Percentiles rank a stretch among this genome's conserved stretches.
phyloP scores from a whole-genome alignment of 2,113 vertebrate species.

The Scomber scombrus region DNA sequence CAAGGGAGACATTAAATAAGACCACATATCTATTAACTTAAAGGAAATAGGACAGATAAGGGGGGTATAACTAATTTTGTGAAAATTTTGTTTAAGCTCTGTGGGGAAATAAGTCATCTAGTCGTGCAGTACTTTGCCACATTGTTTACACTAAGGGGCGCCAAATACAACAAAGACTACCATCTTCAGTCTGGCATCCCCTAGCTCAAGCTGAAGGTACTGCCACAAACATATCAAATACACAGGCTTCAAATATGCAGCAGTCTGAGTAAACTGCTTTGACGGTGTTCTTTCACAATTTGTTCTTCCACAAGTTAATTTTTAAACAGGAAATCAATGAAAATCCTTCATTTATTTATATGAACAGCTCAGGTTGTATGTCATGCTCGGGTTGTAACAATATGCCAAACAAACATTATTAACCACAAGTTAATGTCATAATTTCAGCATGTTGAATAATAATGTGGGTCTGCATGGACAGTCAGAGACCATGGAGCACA shows the following conservation, averaged over 20 bases:
- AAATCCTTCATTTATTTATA: too few relatives aligned
- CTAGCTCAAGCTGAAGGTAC: too few relatives aligned
- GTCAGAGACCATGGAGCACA: neutral
- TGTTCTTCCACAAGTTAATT: neutral
- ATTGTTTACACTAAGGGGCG: slow-evolving; percentile 47
- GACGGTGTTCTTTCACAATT: neutral
- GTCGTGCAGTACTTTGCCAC: neutral
- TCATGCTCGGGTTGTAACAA: neutral
- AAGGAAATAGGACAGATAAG: rapidly evolving
- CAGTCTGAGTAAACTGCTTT: neutral
- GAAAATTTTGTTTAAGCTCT: neutral
- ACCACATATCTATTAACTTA: neutral
- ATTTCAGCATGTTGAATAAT: neutral
- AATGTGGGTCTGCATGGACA: neutral
- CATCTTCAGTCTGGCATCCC: neutral
- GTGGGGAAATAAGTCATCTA: too few relatives aligned
- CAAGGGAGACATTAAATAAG: too few relatives aligned
- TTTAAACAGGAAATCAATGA: neutral
- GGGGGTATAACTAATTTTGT: neutral
- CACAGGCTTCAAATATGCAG: neutral
- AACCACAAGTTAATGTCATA: neutral
- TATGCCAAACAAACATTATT: neutral
- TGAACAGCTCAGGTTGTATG: too few relatives aligned
- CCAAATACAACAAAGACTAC: slow-evolving; percentile 40
- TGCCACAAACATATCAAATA: neutral